Conservation (phyloP, 2,888 invertebrate genomes). For the Gymnoscelis rufifasciata region DNA sequence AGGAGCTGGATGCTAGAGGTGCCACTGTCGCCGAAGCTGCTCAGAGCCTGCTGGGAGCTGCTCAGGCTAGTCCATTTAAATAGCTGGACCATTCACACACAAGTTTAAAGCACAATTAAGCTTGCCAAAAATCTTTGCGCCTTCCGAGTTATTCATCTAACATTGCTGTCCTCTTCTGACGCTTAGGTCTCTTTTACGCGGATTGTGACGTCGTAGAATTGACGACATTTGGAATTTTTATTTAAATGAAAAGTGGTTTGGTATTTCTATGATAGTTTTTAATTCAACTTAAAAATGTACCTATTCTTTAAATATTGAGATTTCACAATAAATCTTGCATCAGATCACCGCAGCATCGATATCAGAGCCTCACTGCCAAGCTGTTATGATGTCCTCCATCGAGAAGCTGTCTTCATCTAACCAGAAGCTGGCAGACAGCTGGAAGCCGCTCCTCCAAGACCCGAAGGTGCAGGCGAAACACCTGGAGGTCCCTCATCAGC, state of each 20-base stretch:
- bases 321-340: too few species aligned
- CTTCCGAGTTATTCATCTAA: too few species aligned
- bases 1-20: conserved; percentile 30
- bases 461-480: background rate
- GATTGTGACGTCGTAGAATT: too few species aligned
- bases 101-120: background rate
- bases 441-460: conserved; percentile 22
- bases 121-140: background rate
- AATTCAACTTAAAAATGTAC: too few species aligned
- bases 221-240: too few species aligned
- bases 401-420: conserved; percentile 30
- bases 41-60: conserved; percentile 37
- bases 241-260: too few species aligned
- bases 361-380: conserved; percentile 34
- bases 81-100: background rate
- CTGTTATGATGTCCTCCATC: conserved; percentile 33
- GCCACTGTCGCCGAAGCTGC: conserved; percentile 37
- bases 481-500: conserved; percentile 25
- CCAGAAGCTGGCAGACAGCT: conserved; percentile 24
- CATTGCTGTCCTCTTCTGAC: too few species aligned
- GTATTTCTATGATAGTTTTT: too few species aligned
- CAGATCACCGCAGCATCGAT: conserved; percentile 43
- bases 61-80: conserved; percentile 33
- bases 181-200: too few species aligned
- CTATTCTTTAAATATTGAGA: too few species aligned